These are phyloP conservation scores for Tenualosa thibaudeaui DNA, from an alignment of 2,797 vertebrate species.

Conservation along the genomic window DNA sequence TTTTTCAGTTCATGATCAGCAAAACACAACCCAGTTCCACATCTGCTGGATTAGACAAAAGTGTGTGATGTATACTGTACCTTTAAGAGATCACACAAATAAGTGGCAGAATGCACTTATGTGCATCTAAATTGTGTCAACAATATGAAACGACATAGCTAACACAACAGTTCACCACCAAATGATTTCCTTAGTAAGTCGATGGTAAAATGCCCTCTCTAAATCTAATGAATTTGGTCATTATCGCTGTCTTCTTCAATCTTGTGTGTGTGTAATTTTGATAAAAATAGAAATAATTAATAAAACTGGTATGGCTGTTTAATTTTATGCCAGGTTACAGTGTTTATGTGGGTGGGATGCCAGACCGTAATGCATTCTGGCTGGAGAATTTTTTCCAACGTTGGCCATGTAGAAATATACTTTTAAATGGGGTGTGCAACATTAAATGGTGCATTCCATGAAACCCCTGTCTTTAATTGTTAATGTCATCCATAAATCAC, in stretches of 20 bases:
- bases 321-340: background rate
- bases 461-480: slow-evolving; percentile 16
- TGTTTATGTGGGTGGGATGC: slow-evolving; percentile 1
- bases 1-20: too few relatives aligned
- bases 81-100: background rate
- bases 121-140: background rate
- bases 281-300: slow-evolving; percentile 13
- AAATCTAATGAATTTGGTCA: background rate
- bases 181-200: background rate
- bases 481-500: background rate
- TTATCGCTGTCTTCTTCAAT: background rate
- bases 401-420: slow-evolving; percentile 12
- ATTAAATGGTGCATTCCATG: background rate
- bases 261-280: background rate
- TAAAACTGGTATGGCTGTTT: background rate
- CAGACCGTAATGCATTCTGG: slow-evolving; percentile 16
- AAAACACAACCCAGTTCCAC: too few relatives aligned
- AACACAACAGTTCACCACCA: background rate
- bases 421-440: background rate
- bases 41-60: too few relatives aligned
- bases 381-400: slow-evolving; percentile 1
- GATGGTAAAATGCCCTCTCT: background rate
- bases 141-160: background rate
- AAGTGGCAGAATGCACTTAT: background rate
- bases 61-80: too few relatives aligned